These are phyloP conservation scores for Torymus tubicola DNA, from an alignment of 2,888 invertebrate genomes.

Conservation along the genomic window DNA sequence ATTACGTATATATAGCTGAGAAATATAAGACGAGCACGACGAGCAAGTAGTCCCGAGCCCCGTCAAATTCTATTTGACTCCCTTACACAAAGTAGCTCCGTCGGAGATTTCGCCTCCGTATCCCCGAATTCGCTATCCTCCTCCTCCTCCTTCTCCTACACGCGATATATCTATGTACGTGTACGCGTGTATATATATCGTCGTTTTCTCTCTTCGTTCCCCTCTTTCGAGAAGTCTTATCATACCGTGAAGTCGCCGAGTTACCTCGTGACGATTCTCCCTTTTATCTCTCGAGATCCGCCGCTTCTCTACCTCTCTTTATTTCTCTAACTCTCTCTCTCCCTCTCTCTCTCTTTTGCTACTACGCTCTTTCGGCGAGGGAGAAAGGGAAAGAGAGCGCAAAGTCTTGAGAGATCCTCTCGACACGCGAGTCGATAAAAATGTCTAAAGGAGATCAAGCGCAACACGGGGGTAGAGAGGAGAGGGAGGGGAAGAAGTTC, in stretches of 20 bases:
- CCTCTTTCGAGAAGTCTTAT: conserved; percentile 47
- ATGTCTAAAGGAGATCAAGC: conserved; percentile 52
- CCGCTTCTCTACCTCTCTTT: background rate
- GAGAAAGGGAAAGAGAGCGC: background rate
- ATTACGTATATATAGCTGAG: no score
- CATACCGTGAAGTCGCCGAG: conserved; percentile 49
- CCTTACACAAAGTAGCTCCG: conserved; percentile 45
- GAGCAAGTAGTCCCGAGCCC: no score
- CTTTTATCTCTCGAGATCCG: conserved; percentile 48
- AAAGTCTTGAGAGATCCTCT: conserved; percentile 51
- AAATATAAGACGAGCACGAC: no score
- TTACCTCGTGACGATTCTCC: conserved; percentile 53
- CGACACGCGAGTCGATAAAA: conserved; percentile 53
- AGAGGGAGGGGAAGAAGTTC: conserved; percentile 17
- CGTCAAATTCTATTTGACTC: conserved; percentile 50
- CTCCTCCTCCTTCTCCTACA: no score
- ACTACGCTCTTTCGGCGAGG: background rate
- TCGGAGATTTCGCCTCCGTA: conserved; percentile 35
- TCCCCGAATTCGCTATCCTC: conserved; percentile 38
- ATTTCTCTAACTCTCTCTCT: conserved; percentile 14
- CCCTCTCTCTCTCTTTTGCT: conserved; percentile 29
- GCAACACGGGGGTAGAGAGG: background rate
- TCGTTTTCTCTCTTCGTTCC: conserved; percentile 12
- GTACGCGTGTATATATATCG: no score
- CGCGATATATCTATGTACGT: no score